Conservation (phyloP, 2,113 vertebrate genomes). For the Tricholaema leucomelas region DNA sequence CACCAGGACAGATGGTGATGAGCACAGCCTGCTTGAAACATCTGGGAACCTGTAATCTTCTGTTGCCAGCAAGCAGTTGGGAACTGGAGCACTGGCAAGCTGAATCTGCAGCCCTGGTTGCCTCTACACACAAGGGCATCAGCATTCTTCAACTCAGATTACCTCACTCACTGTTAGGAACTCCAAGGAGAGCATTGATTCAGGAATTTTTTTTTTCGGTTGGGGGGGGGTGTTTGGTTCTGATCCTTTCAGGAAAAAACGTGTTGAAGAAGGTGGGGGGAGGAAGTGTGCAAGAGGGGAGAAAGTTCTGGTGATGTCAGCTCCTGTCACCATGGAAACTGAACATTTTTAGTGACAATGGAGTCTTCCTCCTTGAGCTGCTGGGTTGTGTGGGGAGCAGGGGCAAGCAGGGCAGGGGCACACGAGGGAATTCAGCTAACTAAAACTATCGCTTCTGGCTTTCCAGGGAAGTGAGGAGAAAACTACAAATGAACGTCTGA, state of each 20-base stretch:
- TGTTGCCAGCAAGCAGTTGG: neutral
- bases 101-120: neutral
- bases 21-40: neutral
- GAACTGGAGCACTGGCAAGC: neutral
- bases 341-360: conserved; percentile 68
- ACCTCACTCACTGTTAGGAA: neutral
- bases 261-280: neutral
- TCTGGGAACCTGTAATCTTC: conserved; percentile 6
- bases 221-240: neutral
- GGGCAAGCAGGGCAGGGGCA: conserved; percentile 53
- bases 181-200: neutral
- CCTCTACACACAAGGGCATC: neutral
- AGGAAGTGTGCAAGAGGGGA: neutral
- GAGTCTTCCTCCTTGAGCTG: conserved; percentile 66
- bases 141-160: neutral
- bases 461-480: conserved; percentile 16
- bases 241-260: neutral
- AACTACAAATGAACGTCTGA: conserved; percentile 4
- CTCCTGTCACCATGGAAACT: conserved; percentile 57
- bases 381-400: conserved; percentile 52
- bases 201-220: neutral
- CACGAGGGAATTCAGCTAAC: conserved; percentile 43
- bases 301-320: conserved; percentile 69
- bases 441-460: conserved; percentile 39
- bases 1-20: conserved; percentile 30